phyloP scores from a whole-genome alignment of 92 coral and sea anemone genomes.

The Phenganax subtilis region DNA sequence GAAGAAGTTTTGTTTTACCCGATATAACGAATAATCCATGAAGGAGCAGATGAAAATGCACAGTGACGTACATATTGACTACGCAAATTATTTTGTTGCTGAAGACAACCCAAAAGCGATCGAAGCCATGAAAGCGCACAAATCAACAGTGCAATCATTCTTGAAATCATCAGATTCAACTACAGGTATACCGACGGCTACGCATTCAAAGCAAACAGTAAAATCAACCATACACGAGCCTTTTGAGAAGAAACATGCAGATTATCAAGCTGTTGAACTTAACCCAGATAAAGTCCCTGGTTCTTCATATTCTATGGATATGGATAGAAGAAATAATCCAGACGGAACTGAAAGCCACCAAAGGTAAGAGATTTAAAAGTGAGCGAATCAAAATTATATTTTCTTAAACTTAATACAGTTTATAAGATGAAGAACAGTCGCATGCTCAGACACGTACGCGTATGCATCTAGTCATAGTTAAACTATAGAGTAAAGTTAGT shows the following conservation, averaged over 20 bases:
- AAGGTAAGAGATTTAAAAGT: too few species aligned
- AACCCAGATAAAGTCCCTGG: slow-evolving; percentile 1
- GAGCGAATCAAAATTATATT: too few species aligned
- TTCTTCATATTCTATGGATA: not conserved
- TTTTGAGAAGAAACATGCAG: not conserved
- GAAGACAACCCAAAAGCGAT: slow-evolving; percentile 3
- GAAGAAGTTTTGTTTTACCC: not conserved
- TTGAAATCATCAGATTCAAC: not conserved
- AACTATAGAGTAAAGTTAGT: too few species aligned
- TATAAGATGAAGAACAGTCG: too few species aligned
- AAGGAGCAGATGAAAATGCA: not conserved
- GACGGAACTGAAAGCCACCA: too few species aligned
- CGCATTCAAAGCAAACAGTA: not conserved
- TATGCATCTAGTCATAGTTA: too few species aligned
- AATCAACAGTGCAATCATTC: not conserved
- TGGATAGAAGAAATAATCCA: too few species aligned
- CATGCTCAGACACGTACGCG: too few species aligned
- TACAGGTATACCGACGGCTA: not conserved
- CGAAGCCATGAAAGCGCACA: not conserved
- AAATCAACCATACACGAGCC: not conserved
- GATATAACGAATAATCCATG: not conserved
- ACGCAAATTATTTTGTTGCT: not conserved
- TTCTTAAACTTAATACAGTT: too few species aligned
- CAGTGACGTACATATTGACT: not conserved
- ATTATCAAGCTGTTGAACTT: not conserved